These are phyloP conservation scores for Ailurus styani DNA, from an alignment of 2,113 vertebrate species.

Conservation along the genomic window DNA sequence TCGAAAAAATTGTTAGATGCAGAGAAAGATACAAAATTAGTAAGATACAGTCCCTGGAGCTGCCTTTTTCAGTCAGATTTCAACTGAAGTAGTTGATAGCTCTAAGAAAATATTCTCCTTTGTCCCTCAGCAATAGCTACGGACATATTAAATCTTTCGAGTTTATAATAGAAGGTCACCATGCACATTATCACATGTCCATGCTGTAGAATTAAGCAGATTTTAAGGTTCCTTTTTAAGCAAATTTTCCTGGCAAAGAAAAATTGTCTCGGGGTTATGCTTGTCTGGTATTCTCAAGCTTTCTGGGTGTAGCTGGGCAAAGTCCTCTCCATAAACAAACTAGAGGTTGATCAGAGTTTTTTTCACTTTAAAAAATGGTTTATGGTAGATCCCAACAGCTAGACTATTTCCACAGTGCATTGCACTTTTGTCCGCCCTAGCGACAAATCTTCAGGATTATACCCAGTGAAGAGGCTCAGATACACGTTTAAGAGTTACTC, in stretches of 20 bases:
- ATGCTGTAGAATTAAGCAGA: background rate
- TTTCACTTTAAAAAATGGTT: background rate
- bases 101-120: background rate
- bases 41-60: background rate
- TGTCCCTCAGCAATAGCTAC: background rate
- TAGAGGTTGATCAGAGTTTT: background rate
- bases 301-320: background rate
- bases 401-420: background rate
- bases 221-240: background rate
- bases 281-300: background rate
- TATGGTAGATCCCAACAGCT: background rate
- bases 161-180: background rate
- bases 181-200: background rate
- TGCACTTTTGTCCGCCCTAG: background rate
- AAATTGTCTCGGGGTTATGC: background rate
- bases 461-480: background rate
- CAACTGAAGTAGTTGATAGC: constrained; percentile 13
- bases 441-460: background rate
- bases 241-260: background rate
- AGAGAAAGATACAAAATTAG: background rate
- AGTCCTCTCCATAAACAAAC: background rate
- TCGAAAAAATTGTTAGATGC: background rate
- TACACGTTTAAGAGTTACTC: background rate
- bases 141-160: background rate
- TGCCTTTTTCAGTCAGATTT: constrained; percentile 14